Conservation (phyloP, 1,140 invertebrate species). For the Drosophila pandora region DNA sequence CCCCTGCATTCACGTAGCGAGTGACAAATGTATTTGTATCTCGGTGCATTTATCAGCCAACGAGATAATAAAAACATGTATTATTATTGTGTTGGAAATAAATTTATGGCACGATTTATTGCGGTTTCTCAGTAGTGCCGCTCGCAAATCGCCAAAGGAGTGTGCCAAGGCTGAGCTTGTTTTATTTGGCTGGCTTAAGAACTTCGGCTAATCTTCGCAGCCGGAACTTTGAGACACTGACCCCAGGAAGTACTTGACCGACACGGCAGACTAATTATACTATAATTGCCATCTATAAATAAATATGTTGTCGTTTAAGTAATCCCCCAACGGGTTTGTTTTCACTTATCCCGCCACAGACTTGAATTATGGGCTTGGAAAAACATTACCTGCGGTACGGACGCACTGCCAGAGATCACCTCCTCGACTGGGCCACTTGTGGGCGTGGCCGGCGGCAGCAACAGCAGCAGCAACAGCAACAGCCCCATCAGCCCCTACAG, state of each 20-base stretch:
- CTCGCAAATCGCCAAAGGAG: constrained; percentile 13
- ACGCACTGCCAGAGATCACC: constrained; percentile 87
- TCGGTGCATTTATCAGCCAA: constrained; percentile 29
- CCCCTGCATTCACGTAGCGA: constrained; percentile 36
- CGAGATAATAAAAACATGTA: constrained; percentile 40
- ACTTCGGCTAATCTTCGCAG: constrained; percentile 9
- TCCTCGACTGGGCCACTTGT: constrained; percentile 86
- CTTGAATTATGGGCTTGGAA: constrained; percentile 86
- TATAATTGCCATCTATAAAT: constrained; percentile 40
- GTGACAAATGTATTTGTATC: constrained; percentile 43
- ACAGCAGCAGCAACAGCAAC: constrained; percentile 47
- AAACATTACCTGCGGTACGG: constrained; percentile 91
- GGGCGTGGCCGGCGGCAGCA: constrained; percentile 65
- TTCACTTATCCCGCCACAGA: constrained; percentile 51
- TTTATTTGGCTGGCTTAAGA: constrained; percentile 9
- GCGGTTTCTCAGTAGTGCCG: constrained; percentile 39
- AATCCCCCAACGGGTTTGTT: constrained; percentile 29
- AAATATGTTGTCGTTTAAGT: constrained; percentile 56
- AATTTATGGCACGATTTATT: constrained; percentile 62
- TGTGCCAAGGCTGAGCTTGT: constrained; percentile 32
- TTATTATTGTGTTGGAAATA: constrained; percentile 37
- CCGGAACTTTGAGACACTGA: constrained; percentile 35
- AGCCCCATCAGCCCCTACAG: constrained; percentile 35
- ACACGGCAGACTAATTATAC: constrained; percentile 45
- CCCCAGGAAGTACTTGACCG: constrained; percentile 49